A percentile compares a stretch with the other conserved stretches of the same genome.
Conservation (phyloP, 2,113 vertebrate genomes). For the Melospiza melodia region DNA sequence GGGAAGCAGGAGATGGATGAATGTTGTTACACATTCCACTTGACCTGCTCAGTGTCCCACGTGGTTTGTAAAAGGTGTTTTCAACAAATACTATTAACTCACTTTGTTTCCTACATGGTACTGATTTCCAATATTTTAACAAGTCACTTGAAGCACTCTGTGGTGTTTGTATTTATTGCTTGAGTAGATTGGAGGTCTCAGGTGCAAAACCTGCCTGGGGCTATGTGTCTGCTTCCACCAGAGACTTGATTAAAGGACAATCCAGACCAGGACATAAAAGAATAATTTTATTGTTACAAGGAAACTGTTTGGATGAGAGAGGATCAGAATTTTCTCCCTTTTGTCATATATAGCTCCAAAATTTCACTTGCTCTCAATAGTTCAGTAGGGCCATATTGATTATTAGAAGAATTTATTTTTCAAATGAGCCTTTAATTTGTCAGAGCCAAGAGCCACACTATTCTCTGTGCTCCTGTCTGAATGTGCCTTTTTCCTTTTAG, state of each 20-base stretch:
- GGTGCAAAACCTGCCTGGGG: constrained; percentile 40
- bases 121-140: constrained; percentile 46
- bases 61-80: constrained; percentile 27
- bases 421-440: not conserved
- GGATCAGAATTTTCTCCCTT: not conserved
- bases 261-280: not conserved
- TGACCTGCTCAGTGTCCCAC: not conserved
- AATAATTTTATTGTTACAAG: not conserved
- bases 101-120: constrained; percentile 1
- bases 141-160: constrained; percentile 12
- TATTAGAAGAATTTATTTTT: not conserved
- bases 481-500: not conserved
- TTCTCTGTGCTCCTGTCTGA: not conserved
- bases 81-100: constrained; percentile 16
- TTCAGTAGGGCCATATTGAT: not conserved
- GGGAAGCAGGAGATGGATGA: not conserved
- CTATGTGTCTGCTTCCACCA: not conserved
- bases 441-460: not conserved
- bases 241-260: not conserved
- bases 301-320: not conserved
- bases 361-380: not conserved
- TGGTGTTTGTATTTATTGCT: constrained; percentile 35
- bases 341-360: not conserved
- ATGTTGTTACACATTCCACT: constrained; percentile 17
- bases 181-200: constrained; percentile 44